Base-by-base conservation (phyloP, 2,888 invertebrate species). In the Sinelater perroti region DNA sequence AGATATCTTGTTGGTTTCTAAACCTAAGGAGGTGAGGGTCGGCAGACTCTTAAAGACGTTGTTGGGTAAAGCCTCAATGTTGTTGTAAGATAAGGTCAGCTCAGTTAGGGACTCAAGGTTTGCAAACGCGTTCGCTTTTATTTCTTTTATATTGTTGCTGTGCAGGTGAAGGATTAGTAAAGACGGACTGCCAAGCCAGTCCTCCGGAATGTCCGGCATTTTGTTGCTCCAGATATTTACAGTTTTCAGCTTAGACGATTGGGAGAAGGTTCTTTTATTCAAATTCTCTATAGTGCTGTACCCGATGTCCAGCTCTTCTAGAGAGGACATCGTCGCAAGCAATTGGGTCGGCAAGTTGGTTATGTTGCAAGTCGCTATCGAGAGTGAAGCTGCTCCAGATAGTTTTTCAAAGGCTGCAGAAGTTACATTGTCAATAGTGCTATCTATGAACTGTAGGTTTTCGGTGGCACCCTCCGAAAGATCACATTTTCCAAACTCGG, bases 1-100 rank as follows among this genome's bases (percentile, higher is more conserved):
- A 3, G 14, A 5, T n/a, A 54, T 45, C 16, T 46, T 46, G 14
- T 54, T 54, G 1, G 16, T 11, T 31, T 35, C 54, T 11, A 54
- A 33, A 10, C 18, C 17, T 0, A 54, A n/a, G 3, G 24, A 28
- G 3, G 31, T 14, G 2, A 54, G 38, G 10, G 13, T 14, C 1
- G 28, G 3, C 4, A 54, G 42, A 3, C 26, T 20, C n/a, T 24
- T 11, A 20, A 13, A 54, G 4, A 11, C 17, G 2, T 36, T 17
- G 1, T 3, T 10, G 11, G 35, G 35, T 14, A 56, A 26, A 3
- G 30, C 16, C 14, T 13, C 20, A 10, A 56, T 40, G 8, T 31
- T 33, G 20, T 52, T 52, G 24, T 52, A 40, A 0, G 52, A 42
- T 14, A 52, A 52, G 16, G 16, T 30, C 8, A 50, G 14, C 11